These are phyloP conservation scores for Psilopogon haemacephalus DNA, from an alignment of 2,113 vertebrate species.

Conservation along the genomic window DNA sequence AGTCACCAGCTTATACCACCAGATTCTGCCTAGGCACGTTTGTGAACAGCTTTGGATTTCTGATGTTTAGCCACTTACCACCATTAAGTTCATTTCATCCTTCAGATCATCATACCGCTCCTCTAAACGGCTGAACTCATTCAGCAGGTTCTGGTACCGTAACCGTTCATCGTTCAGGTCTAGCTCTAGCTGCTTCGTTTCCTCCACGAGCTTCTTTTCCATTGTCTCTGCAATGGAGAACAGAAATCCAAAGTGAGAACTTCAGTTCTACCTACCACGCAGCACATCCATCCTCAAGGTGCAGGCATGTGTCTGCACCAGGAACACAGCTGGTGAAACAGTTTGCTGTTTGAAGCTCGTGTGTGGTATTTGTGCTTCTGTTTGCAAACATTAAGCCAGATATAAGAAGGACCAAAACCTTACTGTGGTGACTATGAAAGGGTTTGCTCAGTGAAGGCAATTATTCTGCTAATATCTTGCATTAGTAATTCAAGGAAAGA, in stretches of 20 bases:
- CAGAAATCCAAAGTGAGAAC: background rate
- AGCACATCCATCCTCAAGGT: background rate
- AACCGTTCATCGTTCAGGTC: slow-evolving; percentile 95
- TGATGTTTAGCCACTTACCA: slow-evolving; percentile 69
- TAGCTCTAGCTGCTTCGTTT: slow-evolving; percentile 92
- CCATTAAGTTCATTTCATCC: slow-evolving; percentile 85
- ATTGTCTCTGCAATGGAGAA: slow-evolving; percentile 83
- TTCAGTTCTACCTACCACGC: background rate
- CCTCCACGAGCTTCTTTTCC: slow-evolving; percentile 85
- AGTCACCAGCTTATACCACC: background rate
- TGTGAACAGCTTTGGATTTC: background rate
- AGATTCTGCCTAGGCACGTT: background rate
- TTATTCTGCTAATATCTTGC: background rate
- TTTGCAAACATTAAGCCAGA: background rate
- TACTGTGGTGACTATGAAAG: background rate
- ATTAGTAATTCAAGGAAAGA: background rate
- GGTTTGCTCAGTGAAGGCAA: background rate
- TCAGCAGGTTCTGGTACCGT: slow-evolving; percentile 96
- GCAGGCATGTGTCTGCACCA: background rate
- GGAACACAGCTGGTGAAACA: background rate
- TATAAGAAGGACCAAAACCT: background rate
- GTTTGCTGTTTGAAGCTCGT: background rate
- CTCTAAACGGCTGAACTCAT: slow-evolving; percentile 93
- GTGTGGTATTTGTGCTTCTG: background rate
- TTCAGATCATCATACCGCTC: slow-evolving; percentile 95